Evolutionary conservation across 2,888 invertebrate genomes (phyloP), one percentile per base, ranked within the genome.

Genomic region (Podotricha telesiphe): DNA sequence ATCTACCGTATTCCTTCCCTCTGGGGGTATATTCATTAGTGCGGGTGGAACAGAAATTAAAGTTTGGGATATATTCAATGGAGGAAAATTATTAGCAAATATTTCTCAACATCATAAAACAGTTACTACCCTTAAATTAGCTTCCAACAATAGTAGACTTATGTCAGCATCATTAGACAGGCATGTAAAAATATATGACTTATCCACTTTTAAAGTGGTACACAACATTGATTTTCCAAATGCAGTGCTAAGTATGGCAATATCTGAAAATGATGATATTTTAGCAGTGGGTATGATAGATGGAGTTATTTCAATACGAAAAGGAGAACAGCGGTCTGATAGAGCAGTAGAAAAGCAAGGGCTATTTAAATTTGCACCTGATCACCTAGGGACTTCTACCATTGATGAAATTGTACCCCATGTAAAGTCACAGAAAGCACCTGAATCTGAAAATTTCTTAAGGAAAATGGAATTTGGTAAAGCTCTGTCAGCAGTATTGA

Each of bases 91-190:
- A 66, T 85, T 99, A 28, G 96, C 97, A 1, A 95, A 95, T 78
- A 94, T 99, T 74, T 96, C 96, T 2, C 96, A 98, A 78, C 99
- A 99, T 88, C 98, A 99, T 86, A 99, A 99, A 93, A 98, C 99
- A 0, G 96, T 99, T 0, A 99, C 98, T 0, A 96, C 97, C 74
- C 85, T 99, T 61, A 93, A 95, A 74, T 94, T 99, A 72, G 97
- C 97, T 28, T 96, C 96, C 53, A 95, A 97, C 80, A 96, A 96
- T 28, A 96, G 95, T 74, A 94, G 97, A 79, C 93, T 99, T 20
- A 86, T 99, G 77, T 98, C 99, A 0, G 98, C 96, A 0, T 97
- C 98, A 3, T 93, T 99, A 67, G 99, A 99, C 86, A 95, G 97
- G 73, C 98, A 98, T 89, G 96, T 99, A 0, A 99, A 98, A 90